phyloP scores from a whole-genome alignment of 2,888 invertebrate genomes.

The Caenorhabditis parvicauda region DNA sequence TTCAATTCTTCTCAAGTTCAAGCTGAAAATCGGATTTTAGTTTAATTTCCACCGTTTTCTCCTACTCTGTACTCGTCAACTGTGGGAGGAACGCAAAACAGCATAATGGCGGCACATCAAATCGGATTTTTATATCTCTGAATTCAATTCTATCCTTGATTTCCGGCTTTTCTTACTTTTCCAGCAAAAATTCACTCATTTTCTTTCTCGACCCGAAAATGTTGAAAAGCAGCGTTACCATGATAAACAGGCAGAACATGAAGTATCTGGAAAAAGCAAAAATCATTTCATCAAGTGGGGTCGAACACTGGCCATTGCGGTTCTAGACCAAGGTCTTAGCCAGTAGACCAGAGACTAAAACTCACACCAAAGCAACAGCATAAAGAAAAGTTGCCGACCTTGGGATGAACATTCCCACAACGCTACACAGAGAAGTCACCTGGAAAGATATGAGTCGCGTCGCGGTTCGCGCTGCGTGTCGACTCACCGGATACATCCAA shows the following conservation, averaged over 20 bases:
- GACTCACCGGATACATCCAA: conserved; percentile 56
- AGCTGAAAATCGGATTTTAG: conserved; percentile 13
- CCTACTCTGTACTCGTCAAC: conserved; percentile 32
- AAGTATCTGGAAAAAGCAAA: conserved; percentile 44
- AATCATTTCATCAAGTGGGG: not conserved
- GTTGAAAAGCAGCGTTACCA: conserved; percentile 55
- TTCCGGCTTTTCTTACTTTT: conserved; percentile 5
- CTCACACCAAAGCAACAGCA: conserved; percentile 57
- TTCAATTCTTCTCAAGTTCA: conserved; percentile 54
- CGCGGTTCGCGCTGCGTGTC: no score
- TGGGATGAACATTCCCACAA: conserved; percentile 59
- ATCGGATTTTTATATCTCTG: conserved; percentile 29
- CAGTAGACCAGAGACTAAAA: conserved; percentile 1
- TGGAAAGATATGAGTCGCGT: no score
- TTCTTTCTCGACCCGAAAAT: conserved; percentile 53
- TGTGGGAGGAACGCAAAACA: conserved; percentile 37
- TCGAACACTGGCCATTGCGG: not conserved
- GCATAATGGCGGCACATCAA: conserved; percentile 42
- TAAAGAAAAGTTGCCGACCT: conserved; percentile 58
- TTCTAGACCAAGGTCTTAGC: not conserved
- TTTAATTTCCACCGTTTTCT: not conserved
- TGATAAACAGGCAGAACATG: conserved; percentile 60
- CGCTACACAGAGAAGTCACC: conserved; percentile 53
- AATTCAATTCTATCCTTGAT: not conserved
- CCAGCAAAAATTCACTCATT: conserved; percentile 45